Percentiles rank a stretch among this genome's conserved stretches.
Conservation (phyloP, 2,888 invertebrate species). For the Ctenicera cuprea region DNA sequence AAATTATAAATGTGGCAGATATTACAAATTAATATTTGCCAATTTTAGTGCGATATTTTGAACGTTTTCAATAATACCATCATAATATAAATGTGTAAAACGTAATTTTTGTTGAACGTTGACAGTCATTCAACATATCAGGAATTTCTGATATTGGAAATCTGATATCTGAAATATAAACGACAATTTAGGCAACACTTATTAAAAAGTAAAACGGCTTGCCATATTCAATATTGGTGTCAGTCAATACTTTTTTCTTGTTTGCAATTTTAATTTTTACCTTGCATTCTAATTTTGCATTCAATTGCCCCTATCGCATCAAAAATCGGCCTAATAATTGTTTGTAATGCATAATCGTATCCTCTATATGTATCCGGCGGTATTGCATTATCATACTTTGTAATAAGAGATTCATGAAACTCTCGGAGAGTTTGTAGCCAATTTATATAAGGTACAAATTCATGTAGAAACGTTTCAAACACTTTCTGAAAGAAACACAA, state of each 20-base stretch:
- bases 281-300: constrained; percentile 65
- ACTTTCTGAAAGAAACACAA: constrained; percentile 51
- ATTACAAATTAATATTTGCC: too few relatives aligned
- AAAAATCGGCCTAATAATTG: constrained; percentile 64
- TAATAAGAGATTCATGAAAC: constrained; percentile 59
- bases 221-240: too few relatives aligned
- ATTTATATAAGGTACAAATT: constrained; percentile 67
- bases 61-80: too few relatives aligned
- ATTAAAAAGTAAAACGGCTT: too few relatives aligned
- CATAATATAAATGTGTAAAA: too few relatives aligned
- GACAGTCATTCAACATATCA: too few relatives aligned
- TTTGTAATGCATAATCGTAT: constrained; percentile 63
- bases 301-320: constrained; percentile 63
- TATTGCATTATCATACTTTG: constrained; percentile 33
- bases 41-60: too few relatives aligned
- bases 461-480: constrained; percentile 61
- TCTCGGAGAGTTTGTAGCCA: constrained; percentile 65
- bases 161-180: too few relatives aligned
- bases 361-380: constrained; percentile 66
- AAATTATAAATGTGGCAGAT: too few relatives aligned
- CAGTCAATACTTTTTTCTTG: not conserved
- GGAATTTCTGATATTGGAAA: too few relatives aligned
- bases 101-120: too few relatives aligned
- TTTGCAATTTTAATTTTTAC: constrained; percentile 52
- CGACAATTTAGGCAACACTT: too few relatives aligned